Conservation (phyloP, 2,888 invertebrate species). For the Urechis unicinctus region DNA sequence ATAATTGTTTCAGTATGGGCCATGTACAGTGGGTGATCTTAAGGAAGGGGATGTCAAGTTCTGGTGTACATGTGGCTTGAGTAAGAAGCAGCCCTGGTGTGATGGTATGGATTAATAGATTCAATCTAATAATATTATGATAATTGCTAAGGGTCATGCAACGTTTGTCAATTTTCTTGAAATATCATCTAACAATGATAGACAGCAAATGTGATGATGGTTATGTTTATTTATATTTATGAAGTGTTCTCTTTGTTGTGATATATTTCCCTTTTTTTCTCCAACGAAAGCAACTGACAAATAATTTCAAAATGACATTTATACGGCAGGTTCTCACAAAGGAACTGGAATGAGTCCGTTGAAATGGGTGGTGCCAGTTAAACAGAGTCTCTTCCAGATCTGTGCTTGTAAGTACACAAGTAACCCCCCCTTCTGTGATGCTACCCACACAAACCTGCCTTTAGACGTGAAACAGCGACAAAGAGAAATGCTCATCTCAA, state of each 20-base stretch:
- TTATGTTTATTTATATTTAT: too few relatives aligned
- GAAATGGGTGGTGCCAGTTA: constrained; percentile 32
- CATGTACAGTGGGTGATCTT: constrained; percentile 26
- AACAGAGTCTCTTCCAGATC: constrained; percentile 27
- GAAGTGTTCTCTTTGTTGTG: too few relatives aligned
- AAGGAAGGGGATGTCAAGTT: constrained; percentile 28
- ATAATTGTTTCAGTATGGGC: constrained; percentile 31
- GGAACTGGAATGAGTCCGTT: constrained; percentile 35
- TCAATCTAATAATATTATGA: neutral
- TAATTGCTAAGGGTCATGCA: too few relatives aligned
- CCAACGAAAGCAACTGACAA: too few relatives aligned
- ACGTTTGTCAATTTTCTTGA: too few relatives aligned
- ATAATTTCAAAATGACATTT: too few relatives aligned
- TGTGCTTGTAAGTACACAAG: constrained; percentile 41
- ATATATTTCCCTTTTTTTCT: too few relatives aligned
- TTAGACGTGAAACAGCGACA: constrained; percentile 23
- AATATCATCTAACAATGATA: too few relatives aligned
- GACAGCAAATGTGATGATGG: too few relatives aligned
- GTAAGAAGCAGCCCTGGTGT: constrained; percentile 46
- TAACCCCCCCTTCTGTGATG: constrained; percentile 38
- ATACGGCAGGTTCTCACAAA: constrained; percentile 36
- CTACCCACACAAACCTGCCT: constrained; percentile 34
- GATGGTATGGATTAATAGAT: constrained; percentile 29
- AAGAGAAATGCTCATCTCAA: constrained; percentile 23
- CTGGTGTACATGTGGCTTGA: constrained; percentile 46